Evolutionary conservation across 2,113 vertebrate species (phyloP).

Genomic region (Eptesicus fuscus): DNA sequence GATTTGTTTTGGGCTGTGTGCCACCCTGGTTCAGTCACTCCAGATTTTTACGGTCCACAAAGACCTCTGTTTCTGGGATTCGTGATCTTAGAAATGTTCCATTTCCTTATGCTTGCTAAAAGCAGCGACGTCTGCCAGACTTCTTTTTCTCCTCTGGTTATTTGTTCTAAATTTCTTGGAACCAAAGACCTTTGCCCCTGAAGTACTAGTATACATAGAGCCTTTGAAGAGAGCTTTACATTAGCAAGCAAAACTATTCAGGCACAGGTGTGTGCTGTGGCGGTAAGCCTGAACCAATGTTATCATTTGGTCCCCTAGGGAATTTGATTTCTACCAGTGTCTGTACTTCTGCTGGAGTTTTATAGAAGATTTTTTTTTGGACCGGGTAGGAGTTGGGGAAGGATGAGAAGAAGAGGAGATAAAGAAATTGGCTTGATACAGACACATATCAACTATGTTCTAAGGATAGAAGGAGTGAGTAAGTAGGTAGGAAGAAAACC

Average conservation of each 20-base stretch:
- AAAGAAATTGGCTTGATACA: neutral
- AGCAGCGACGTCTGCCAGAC: neutral
- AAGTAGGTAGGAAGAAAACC: neutral
- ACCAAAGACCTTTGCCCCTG: neutral
- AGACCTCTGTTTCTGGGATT: neutral
- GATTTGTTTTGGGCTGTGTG: neutral
- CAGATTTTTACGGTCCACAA: neutral
- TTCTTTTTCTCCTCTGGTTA: neutral
- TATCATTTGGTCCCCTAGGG: too few relatives aligned
- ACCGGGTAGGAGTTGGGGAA: neutral
- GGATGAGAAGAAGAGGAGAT: neutral
- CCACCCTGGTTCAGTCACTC: neutral
- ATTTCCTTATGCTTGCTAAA: neutral
- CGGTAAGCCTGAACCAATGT: neutral
- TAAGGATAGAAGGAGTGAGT: neutral
- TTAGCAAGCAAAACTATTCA: neutral
- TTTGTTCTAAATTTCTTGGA: conserved; percentile 54
- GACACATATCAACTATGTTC: neutral
- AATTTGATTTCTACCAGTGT: neutral
- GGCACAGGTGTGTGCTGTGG: neutral
- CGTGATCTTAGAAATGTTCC: conserved; percentile 18
- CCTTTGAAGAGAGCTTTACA: neutral
- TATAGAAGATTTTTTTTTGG: neutral
- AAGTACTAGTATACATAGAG: neutral
- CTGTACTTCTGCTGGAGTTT: neutral